Base-by-base conservation (phyloP, 2,113 vertebrate genomes). In the Neodontobutis hainanensis region DNA sequence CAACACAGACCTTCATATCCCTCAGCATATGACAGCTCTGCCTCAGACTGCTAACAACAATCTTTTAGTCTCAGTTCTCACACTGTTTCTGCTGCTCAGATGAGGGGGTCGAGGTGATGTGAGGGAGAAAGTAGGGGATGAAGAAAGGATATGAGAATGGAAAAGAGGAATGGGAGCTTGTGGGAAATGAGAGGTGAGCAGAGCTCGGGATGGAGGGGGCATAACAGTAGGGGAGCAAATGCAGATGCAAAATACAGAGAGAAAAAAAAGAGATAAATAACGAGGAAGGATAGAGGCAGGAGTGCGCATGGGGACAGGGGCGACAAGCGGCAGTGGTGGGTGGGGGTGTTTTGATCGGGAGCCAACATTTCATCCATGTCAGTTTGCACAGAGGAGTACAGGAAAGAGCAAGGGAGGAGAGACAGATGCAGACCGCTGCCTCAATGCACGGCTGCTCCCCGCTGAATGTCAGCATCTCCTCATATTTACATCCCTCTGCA, bases 321-420 rank as follows among this genome's bases (percentile, higher is more conserved):
- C 59, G 70, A 71, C 82, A 87, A 82, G 81, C 83, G 69, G 65
- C 14, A 75, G 76, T 78, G 78, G 78, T 75, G 89, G 87, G 85
- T 78, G 86, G 83, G 51, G 83, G 79, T 89, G 84, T 88, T 93
- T 91, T 92, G 89, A 92, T 92, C 89, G 87, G 77, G 78, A 88
- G 85, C 88, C 87, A 85, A 87, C 82, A 85, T 90, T 85, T 88
- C 82, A 88, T 86, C 82, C 77, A 83, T 78, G 86, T 87, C 82
- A 91, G 82, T 81, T 82, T 85, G 80, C 80, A 76, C 78, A 76
- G 78, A 87, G 71, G 78, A 82, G 80, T 85, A 62, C 75, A 70
- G 76, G 70, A 77, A 70, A 43, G 65, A 61, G 67, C 65, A 75
- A 68, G 65, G 67, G 62, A 66, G 60, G 46, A 70, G 19, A 38